Conservation (phyloP, 2,113 vertebrate species). For the Pithys albifrons region DNA sequence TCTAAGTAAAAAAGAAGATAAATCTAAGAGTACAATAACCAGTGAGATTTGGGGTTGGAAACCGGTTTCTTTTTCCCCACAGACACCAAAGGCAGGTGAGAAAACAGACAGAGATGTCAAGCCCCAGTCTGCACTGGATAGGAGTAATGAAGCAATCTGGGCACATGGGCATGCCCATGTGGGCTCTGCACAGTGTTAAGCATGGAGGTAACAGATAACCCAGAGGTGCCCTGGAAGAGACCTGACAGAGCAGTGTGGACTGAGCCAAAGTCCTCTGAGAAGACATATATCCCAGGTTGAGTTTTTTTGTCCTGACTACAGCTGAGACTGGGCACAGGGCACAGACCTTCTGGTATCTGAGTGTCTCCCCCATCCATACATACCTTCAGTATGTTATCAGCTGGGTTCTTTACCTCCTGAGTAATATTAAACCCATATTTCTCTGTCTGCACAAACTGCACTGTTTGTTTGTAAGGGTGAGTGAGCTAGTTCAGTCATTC, state of each 20-base stretch:
- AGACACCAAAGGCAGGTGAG: neutral
- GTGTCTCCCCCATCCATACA: fast-evolving
- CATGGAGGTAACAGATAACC: neutral
- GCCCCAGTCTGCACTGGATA: neutral
- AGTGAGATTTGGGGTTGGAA: neutral
- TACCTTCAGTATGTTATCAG: neutral
- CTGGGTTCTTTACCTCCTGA: neutral
- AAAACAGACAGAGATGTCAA: neutral
- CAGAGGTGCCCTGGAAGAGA: neutral
- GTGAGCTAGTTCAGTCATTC: neutral
- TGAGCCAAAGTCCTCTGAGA: neutral
- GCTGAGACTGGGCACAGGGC: neutral
- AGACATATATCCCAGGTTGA: neutral
- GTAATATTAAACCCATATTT: neutral
- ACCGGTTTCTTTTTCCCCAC: neutral
- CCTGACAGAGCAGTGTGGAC: neutral
- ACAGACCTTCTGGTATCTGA: neutral
- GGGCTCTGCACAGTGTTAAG: neutral
- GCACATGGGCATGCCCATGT: fast-evolving
- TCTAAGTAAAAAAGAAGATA: neutral
- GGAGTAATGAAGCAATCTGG: neutral
- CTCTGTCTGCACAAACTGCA: neutral
- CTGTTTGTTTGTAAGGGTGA: neutral
- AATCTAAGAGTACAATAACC: neutral
- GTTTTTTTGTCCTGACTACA: neutral